Base-by-base conservation (phyloP, 37 sponge, comb jelly and placozoan species). In the Chondrosia reniformis region DNA sequence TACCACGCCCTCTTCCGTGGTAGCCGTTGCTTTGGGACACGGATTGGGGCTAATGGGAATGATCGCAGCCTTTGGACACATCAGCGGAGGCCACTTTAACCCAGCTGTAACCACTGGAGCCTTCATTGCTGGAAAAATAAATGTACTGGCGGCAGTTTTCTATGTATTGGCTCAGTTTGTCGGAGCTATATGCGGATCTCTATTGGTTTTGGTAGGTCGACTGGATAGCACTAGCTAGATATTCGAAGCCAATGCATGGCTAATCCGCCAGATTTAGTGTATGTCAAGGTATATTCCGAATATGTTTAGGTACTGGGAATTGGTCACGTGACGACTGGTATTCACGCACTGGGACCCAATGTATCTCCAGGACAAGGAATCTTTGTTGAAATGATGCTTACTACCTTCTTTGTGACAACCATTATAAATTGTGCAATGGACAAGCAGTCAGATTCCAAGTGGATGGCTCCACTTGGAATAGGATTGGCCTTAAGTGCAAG, bases 51-150 rank as follows among this genome's bases (percentile, higher is more conserved):
- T 76, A 63, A 76, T 76, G 28, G 83, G 59, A 34, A 36, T 88
- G 49, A 56, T 83, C 54, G 83, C 88, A 32, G 76, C 80, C 6
- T 59, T 39, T 25, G 37, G 7, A 32, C 65, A 76, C 44, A 83
- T 83, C 28, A 87, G 89, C 80, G 89, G 89, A 41, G 89, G 84
- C 32, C 89, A 88, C 37, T 33, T 88, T 55, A 88, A 88, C 55
- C 84, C 84, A 33, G 84, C 89, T 24, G 81, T 88, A 17, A 84
- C 84, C 2, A 5, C 67, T 9, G 89, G 81, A 19, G 89, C 84
- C 31, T 84, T 88, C 49, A 19, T 88, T 21, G 75, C 84, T n/a
- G 89, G 89, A 4, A 79, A 76, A 25, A 61, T 88, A 54, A 82
- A 79, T 33, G 67, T 82, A 13, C 38, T 81, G 15, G 84, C 79